Base-by-base conservation (phyloP, 2,797 vertebrate genomes). In the Morus bassanus region DNA sequence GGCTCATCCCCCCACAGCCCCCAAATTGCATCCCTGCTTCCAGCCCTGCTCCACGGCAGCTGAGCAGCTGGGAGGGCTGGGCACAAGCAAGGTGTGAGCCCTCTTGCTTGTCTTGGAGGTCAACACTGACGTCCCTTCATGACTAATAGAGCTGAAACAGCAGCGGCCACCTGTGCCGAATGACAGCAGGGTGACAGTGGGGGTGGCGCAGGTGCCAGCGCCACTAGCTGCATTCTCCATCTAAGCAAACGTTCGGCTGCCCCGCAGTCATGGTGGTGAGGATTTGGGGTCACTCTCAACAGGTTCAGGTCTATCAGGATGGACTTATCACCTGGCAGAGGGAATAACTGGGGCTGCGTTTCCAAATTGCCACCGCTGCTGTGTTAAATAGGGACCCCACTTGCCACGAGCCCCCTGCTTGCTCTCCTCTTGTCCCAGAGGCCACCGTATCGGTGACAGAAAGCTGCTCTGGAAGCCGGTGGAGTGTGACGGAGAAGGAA, bases 161-260 rank as follows among this genome's bases (percentile, higher is more conserved):
- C 1, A 0, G 27, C 13, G 2, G 59, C 68, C 0, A 0, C 37
- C 57, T 57, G 28, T 28, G 31, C 59, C 1, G 0, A 61, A 31
- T 45, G 72, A 69, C 79, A 59, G 12, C 2, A 1, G 35, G 30
- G 54, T 63, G 78, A 73, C 63, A 59, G 51, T 1, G 0, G 19
- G 13, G 35, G 23, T 0, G 1, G 18, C 2, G 0, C 12, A 35
- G 46, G 59, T 46, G 30, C 14, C 76, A 10, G 15, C 2, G 1
- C 31, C 1, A 0, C 16, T 39, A 51, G 16, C 56, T 64, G 33
- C 9, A 2, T 28, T 88, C 46, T 59, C 65, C 45, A 24, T n/a
- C 35, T 83, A 8, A n/a, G 13, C 33, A 82, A 39, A 35, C 19
- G 39, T 61, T 70, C 5, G 3, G 15, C 24, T 81, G 48, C 43